Evolutionary conservation across 2,113 vertebrate genomes (phyloP), one percentile per base, ranked within the genome.

Genomic region (Oxyura jamaicensis): DNA sequence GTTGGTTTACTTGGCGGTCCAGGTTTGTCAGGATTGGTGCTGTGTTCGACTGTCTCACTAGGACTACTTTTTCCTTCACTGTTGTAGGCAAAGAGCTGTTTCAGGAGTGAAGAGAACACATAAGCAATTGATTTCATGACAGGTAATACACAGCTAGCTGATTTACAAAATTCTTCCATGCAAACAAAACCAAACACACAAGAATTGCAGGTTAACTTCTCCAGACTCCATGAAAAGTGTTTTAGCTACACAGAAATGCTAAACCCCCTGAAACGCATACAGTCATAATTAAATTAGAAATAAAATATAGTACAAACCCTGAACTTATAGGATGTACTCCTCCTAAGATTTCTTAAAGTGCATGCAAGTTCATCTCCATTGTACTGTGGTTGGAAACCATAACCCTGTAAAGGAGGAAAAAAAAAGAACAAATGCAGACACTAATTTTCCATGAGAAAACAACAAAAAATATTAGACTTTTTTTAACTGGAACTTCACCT

Each of bases 341-440:
- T 98, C 92, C 97, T 97, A 79, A 99, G 98, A 59, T 98, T 98
- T 91, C 93, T 97, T 97, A 98, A 93, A 96, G 97, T 98, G 97
- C 96, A 98, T 8, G 96, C 97, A 36, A 98, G 97, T 18, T 98
- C 98, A 66, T 98, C 98, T 84, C 98, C 98, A n/a, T 98, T 98
- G 91, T 98, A 98, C 93, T 98, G 98, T 14, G 97, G 97, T 41
- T 98, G 98, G 94, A 98, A 99, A 42, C 98, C 98, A 69, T 98
- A 98, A 68, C 97, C 98, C 98, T 98, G 88, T 6, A 55, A 81
- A 67, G 82, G 62, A 90, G 33, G 65, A 29, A 79, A 79, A 85
- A 50, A 46, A 2, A n/a, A 79, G 41, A 46, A 88, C 63, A 88
- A 31, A 77, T 7, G 3, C 7, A 80, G 56, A 56, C 81, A 86